These are phyloP conservation scores for Drosophila peninsularis DNA, from an alignment of 2,888 invertebrate species.

Conservation along the genomic window DNA sequence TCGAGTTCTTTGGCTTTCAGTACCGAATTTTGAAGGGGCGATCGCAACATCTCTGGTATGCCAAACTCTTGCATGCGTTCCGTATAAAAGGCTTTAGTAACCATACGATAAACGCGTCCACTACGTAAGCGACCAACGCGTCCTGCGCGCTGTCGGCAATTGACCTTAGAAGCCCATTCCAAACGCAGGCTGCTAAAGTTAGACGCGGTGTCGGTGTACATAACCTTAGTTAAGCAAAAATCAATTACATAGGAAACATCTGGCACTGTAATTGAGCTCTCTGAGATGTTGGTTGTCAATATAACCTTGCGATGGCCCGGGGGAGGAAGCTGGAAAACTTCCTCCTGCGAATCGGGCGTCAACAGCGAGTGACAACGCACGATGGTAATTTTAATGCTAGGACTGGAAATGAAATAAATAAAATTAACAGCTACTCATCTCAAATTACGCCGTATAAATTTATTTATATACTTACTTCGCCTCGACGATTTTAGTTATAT, in stretches of 20 bases:
- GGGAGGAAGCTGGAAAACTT: slow-evolving; percentile 85
- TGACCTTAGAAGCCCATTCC: slow-evolving; percentile 95
- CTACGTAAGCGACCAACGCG: slow-evolving; percentile 94
- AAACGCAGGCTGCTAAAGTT: slow-evolving; percentile 89
- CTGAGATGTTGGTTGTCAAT: slow-evolving; percentile 95
- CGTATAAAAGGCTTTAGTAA: slow-evolving; percentile 89
- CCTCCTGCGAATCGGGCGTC: slow-evolving; percentile 90
- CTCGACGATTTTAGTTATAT: slow-evolving; percentile 22
- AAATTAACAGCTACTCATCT: neutral
- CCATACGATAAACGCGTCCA: slow-evolving; percentile 93
- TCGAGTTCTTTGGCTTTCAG: slow-evolving; percentile 92
- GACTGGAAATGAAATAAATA: slow-evolving; percentile 31
- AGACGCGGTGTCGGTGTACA: slow-evolving; percentile 90
- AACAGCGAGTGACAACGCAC: slow-evolving; percentile 90
- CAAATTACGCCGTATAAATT: too few species aligned
- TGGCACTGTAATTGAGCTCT: slow-evolving; percentile 95
- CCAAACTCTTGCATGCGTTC: slow-evolving; percentile 86
- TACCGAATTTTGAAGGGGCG: slow-evolving; percentile 92
- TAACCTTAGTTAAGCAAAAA: slow-evolving; percentile 94
- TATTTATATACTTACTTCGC: slow-evolving; percentile 40
- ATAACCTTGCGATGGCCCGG: slow-evolving; percentile 90
- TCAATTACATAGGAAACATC: slow-evolving; percentile 97
- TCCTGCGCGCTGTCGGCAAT: slow-evolving; percentile 95
- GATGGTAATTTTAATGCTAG: slow-evolving; percentile 39
- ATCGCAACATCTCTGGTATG: slow-evolving; percentile 91